Conservation (phyloP, 1,140 invertebrate species). For the Lepidostoma basale region DNA sequence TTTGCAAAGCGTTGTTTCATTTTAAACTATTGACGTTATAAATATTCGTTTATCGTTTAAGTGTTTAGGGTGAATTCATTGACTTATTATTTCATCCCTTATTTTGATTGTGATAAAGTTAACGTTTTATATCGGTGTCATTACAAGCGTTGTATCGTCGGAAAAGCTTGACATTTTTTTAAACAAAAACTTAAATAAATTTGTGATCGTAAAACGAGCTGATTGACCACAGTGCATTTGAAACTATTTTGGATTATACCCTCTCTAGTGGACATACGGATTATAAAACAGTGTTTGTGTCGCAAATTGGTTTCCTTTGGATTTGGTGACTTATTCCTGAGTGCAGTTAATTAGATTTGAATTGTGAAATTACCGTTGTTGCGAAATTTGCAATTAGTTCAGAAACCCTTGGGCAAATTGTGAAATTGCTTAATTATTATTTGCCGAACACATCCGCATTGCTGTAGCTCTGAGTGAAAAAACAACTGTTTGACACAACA, state of each 20-base stretch:
- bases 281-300: neutral
- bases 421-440: neutral
- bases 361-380: neutral
- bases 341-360: constrained; percentile 6
- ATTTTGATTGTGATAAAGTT: too few relatives aligned
- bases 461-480: too few relatives aligned
- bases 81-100: too few relatives aligned
- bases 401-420: neutral
- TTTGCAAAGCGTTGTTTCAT: constrained; percentile 17
- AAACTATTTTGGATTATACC: constrained; percentile 5
- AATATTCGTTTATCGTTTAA: too few relatives aligned
- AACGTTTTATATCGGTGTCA: too few relatives aligned
- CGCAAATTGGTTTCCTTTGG: constrained; percentile 4
- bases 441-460: neutral
- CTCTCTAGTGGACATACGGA: too few relatives aligned
- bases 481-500: too few relatives aligned
- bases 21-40: too few relatives aligned
- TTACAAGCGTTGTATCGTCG: constrained; percentile 12
- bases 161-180: constrained; percentile 11
- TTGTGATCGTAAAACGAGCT: neutral
- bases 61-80: too few relatives aligned
- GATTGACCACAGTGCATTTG: neutral
- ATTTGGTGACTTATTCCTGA: neutral
- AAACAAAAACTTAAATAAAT: neutral
- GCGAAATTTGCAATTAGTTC: neutral